Base-by-base conservation (phyloP, 2,888 invertebrate genomes). In the Scaptomyza reducta region DNA sequence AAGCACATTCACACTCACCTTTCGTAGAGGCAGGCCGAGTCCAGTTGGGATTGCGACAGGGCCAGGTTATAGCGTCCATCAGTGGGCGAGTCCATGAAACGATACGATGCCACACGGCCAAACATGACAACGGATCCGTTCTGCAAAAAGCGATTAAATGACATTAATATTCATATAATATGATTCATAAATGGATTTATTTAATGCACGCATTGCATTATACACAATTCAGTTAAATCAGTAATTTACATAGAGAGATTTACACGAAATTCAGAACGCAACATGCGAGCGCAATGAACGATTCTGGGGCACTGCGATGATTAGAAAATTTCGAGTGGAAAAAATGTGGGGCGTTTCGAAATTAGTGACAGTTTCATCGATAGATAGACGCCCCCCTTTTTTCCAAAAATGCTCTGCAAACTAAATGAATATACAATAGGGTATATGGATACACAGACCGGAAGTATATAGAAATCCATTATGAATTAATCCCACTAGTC, bases 91-190 rank as follows among this genome's bases (percentile, higher is more conserved):
- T 97, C 97, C 85, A 96, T 93, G 92, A 96, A 97, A 79, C 96
- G 94, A 92, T 96, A 97, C 41, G 96, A 96, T 86, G 97, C 96
- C 85, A 96, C 95, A 77, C 96, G 94, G 51, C 97, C 97, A 91
- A 97, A 96, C 93, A 96, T 96, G 63, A 97, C 94, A 74, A 96
- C 93, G 81, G 95, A 95, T 70, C 96, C 97, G 92, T 97, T 96
- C 94, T 96, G 93, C 27, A 10, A 53, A 42, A 5, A 47, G 9
- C 40, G n/a, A 33, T 49, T 0, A 10, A 33, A 49, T 18, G n/a
- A 11, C n/a, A 49, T 49, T 6, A 10, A n/a, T n/a, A 33, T 6
- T n/a, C n/a, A 35, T n/a, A 22, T 31, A 33, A 33, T 10, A n/a
- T 49, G 49, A 49, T 33, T 18, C 18, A 33, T 46, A 35, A 65